Percentiles rank a stretch among this genome's conserved stretches.
These are phyloP conservation scores for Geothlypis trichas DNA, from an alignment of 2,113 vertebrate genomes.

Conservation along the genomic window DNA sequence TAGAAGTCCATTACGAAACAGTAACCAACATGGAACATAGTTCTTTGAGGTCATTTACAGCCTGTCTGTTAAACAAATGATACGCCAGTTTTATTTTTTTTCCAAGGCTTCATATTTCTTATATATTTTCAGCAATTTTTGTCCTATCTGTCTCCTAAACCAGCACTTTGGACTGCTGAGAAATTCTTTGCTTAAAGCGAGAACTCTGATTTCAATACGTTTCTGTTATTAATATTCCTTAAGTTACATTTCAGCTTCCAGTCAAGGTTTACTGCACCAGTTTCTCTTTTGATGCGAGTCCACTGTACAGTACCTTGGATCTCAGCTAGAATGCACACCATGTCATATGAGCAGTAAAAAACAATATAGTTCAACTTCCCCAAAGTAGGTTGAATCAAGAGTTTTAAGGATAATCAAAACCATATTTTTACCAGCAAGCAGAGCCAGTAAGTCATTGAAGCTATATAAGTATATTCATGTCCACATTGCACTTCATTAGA, in stretches of 20 bases:
- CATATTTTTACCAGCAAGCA: constrained; percentile 64
- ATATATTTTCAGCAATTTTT: neutral
- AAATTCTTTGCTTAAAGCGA: constrained; percentile 45
- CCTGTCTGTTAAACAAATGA: constrained; percentile 4
- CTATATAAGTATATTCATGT: constrained; percentile 37
- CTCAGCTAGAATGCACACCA: constrained; percentile 12
- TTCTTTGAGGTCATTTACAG: constrained; percentile 25
- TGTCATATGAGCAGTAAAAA: constrained; percentile 51
- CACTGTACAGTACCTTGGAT: constrained; percentile 9
- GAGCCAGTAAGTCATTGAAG: constrained; percentile 61
- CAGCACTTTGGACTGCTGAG: neutral
- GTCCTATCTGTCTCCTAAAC: neutral
- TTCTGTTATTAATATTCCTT: constrained; percentile 62
- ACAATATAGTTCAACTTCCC: constrained; percentile 50
- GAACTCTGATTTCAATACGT: constrained; percentile 17
- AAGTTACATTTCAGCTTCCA: constrained; percentile 43
- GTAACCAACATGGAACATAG: neutral
- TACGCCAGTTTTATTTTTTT: neutral
- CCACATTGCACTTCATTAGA: constrained; percentile 40
- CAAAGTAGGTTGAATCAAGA: constrained; percentile 58
- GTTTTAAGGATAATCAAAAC: constrained; percentile 72
- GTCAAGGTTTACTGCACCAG: neutral
- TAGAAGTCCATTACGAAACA: neutral
- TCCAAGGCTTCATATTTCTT: neutral
- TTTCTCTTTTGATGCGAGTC: constrained; percentile 29